These are phyloP conservation scores for Platalea minor DNA, from an alignment of 2,797 vertebrate genomes.

Conservation along the genomic window DNA sequence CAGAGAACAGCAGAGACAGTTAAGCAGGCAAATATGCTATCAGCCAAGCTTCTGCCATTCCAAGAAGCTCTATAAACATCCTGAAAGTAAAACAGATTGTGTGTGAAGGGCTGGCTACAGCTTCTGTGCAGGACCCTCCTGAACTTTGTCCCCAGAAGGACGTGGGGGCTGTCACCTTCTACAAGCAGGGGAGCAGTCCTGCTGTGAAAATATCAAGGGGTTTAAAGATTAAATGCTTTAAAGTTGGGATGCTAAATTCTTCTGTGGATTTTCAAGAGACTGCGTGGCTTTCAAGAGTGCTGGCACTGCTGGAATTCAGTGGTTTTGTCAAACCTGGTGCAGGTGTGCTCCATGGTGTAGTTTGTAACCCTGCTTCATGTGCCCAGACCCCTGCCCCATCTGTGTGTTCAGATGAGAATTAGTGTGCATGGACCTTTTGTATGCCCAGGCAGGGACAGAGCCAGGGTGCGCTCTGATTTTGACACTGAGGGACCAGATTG, in stretches of 20 bases:
- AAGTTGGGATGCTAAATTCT: background rate
- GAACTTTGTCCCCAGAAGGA: background rate
- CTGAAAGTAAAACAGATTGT: background rate
- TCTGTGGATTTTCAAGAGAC: background rate
- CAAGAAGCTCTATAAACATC: background rate
- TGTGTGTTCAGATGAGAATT: background rate
- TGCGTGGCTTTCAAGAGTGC: background rate
- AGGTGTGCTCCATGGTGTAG: background rate
- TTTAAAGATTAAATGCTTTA: background rate
- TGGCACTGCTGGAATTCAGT: background rate
- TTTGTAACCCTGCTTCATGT: background rate
- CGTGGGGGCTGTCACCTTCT: background rate
- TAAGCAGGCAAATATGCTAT: background rate
- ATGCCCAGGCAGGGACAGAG: background rate
- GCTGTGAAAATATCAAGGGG: background rate
- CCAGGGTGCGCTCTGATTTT: background rate
- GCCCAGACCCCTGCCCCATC: background rate
- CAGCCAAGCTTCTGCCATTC: background rate
- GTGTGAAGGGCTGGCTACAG: background rate
- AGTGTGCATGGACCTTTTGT: background rate
- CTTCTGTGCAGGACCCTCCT: background rate
- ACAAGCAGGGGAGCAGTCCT: background rate
- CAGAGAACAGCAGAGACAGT: background rate
- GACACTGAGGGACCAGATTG: accelerated
- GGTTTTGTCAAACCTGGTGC: background rate